phyloP scores from a whole-genome alignment of 2,888 invertebrate species.

The Acronicta alni region DNA sequence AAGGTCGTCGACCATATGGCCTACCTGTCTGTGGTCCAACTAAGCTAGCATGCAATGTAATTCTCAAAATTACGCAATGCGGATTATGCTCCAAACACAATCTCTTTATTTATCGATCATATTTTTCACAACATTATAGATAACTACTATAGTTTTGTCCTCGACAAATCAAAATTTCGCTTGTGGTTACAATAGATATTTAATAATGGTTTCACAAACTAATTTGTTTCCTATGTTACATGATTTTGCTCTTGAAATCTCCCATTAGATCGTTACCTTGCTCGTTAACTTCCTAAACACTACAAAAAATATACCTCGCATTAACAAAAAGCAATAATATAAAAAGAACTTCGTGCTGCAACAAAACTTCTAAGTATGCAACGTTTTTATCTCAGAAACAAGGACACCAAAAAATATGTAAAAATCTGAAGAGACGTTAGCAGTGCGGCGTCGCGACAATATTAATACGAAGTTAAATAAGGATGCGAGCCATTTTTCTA shows the following conservation, averaged over 20 bases:
- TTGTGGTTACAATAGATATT: constrained; percentile 29
- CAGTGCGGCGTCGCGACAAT: background rate
- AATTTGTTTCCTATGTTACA: constrained; percentile 65
- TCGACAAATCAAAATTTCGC: constrained; percentile 44
- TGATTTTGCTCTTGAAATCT: constrained; percentile 66
- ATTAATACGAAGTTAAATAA: constrained; percentile 32
- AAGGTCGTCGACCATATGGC: constrained; percentile 84
- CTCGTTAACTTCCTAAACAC: constrained; percentile 64
- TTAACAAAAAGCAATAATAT: constrained; percentile 32
- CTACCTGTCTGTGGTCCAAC: constrained; percentile 64
- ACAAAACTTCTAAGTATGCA: too few species aligned
- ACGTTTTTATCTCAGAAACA: constrained; percentile 15
- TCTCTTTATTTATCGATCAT: constrained; percentile 54
- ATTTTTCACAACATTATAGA: constrained; percentile 22
- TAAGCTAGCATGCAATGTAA: constrained; percentile 58
- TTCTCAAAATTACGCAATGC: constrained; percentile 64
- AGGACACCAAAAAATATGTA: constrained; percentile 3
- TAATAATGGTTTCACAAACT: constrained; percentile 31
- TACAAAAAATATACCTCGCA: constrained; percentile 59
- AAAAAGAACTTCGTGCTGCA: constrained; percentile 18
- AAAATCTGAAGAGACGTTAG: constrained; percentile 1
- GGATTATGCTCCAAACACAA: constrained; percentile 47
- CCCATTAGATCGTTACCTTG: constrained; percentile 52
- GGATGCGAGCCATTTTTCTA: constrained; percentile 28
- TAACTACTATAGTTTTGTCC: constrained; percentile 43